Conservation (phyloP, 2,888 invertebrate species). For the Hermaeophaga mercurialis region DNA sequence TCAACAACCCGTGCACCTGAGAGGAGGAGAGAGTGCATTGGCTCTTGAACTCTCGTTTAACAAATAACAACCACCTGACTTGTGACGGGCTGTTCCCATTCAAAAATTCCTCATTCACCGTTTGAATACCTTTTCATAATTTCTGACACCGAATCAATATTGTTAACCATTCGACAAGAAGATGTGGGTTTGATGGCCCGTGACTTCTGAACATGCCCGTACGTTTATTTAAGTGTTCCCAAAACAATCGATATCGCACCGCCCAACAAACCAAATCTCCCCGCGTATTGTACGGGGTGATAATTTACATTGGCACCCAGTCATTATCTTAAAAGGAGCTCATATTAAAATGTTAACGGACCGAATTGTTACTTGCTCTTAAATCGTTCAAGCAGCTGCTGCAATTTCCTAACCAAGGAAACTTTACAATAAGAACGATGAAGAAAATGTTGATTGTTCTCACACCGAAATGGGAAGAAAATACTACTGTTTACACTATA, state of each 20-base stretch:
- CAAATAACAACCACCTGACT: conserved; percentile 12
- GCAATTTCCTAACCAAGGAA: too few species aligned
- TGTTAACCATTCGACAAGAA: conserved; percentile 7
- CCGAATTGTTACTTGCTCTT: too few species aligned
- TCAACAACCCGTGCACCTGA: too few species aligned
- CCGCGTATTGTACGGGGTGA: too few species aligned
- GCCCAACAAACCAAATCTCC: background rate
- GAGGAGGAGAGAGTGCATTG: conserved; percentile 15
- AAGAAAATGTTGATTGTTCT: too few species aligned
- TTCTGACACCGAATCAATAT: conserved; percentile 20
- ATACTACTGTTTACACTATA: too few species aligned
- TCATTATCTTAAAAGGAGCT: too few species aligned
- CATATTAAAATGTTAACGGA: too few species aligned
- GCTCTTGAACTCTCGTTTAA: conserved; percentile 15
- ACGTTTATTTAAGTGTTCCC: conserved; percentile 6
- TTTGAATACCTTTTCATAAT: conserved; percentile 11
- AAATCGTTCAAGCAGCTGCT: too few species aligned
- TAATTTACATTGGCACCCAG: too few species aligned
- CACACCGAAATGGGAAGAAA: too few species aligned
- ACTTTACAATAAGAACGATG: too few species aligned
- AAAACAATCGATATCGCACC: conserved; percentile 5
- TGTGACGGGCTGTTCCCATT: conserved; percentile 12
- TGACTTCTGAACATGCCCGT: background rate
- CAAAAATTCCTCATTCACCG: conserved; percentile 15
- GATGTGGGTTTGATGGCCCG: conserved; percentile 13